phyloP scores from a whole-genome alignment of 2,113 vertebrate species.

The Lasiurus borealis region DNA sequence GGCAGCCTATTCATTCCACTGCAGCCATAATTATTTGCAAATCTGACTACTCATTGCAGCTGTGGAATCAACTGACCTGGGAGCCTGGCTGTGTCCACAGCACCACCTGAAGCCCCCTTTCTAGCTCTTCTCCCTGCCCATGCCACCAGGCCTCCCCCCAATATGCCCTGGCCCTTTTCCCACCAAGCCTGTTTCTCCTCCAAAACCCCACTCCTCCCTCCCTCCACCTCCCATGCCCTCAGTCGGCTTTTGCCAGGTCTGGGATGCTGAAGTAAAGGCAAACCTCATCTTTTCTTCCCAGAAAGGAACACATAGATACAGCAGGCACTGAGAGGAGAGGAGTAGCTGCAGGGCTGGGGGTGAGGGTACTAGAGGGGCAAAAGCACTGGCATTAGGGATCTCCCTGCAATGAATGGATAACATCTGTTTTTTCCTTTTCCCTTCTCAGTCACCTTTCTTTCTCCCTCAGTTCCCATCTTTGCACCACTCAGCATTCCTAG shows the following conservation, averaged over 20 bases:
- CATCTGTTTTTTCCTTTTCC: neutral
- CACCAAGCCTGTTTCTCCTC: neutral
- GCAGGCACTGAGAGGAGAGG: neutral
- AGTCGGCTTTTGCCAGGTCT: neutral
- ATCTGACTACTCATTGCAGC: slow-evolving; percentile 66
- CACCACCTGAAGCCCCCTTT: neutral
- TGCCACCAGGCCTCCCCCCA: neutral
- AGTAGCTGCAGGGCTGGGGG: neutral
- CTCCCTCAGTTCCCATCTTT: neutral
- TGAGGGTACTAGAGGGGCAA: neutral
- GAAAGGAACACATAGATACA: neutral
- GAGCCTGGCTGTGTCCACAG: neutral
- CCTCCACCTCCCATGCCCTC: neutral
- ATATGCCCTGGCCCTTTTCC: neutral
- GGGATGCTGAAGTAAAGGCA: neutral
- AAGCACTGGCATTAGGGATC: neutral
- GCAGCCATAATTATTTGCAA: slow-evolving; percentile 62
- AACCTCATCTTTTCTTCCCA: slow-evolving; percentile 42
- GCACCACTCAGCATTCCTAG: neutral
- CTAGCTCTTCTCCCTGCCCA: neutral
- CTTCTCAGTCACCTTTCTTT: too few relatives aligned
- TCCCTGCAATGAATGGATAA: neutral
- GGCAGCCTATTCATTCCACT: slow-evolving; percentile 54
- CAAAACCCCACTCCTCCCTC: neutral
- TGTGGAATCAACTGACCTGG: slow-evolving; percentile 39